Conservation (phyloP, 2,113 vertebrate species). For the Sceloporus tristichus region DNA sequence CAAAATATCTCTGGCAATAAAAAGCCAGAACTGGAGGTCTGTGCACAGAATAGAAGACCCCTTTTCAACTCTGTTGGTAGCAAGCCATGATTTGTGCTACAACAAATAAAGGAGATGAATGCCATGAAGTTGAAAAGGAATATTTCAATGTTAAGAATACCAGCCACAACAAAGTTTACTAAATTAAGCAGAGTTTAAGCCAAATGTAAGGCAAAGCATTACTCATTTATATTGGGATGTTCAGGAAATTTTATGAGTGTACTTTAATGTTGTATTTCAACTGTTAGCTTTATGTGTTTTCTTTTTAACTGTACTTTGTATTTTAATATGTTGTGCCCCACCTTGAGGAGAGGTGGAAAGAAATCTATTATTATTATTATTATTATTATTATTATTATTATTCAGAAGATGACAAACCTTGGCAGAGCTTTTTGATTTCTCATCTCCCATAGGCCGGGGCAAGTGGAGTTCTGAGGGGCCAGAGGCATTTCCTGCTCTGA, state of each 20-base stretch:
- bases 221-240: background rate
- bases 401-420: slow-evolving; percentile 64
- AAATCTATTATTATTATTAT: too few species aligned
- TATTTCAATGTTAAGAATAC: slow-evolving; percentile 1
- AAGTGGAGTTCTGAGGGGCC: slow-evolving; percentile 13
- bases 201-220: background rate
- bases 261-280: too few species aligned
- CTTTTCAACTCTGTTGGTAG: too few species aligned
- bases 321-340: too few species aligned
- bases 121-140: background rate
- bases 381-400: too few species aligned
- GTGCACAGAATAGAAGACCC: too few species aligned
- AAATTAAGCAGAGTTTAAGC: background rate
- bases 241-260: slow-evolving; percentile 17
- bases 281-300: too few species aligned
- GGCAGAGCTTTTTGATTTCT: slow-evolving; percentile 24
- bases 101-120: background rate
- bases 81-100: background rate
- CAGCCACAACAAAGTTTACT: background rate
- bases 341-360: too few species aligned
- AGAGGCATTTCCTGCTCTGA: slow-evolving; percentile 31
- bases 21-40: background rate
- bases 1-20: background rate
- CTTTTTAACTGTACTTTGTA: too few species aligned
- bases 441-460: background rate